Evolutionary conservation across 2,888 invertebrate species (phyloP).

Genomic region (Platycheirus rosarum): DNA sequence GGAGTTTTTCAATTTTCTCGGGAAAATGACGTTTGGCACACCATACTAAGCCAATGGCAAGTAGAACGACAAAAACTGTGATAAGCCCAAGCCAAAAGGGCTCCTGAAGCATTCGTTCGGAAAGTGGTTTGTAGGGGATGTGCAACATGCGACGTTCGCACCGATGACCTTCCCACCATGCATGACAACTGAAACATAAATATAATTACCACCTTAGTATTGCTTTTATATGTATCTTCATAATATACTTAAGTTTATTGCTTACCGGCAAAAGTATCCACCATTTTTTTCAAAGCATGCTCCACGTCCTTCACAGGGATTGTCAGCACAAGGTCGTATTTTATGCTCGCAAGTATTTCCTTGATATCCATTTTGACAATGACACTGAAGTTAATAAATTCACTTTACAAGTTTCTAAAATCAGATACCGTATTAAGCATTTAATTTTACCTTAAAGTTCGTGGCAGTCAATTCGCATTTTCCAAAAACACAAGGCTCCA

Average conservation of each 20-base stretch:
- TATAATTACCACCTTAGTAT: no score
- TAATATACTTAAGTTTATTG: not conserved
- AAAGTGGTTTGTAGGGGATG: constrained; percentile 88
- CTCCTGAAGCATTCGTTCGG: constrained; percentile 92
- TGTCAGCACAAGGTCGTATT: constrained; percentile 87
- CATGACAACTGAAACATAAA: constrained; percentile 85
- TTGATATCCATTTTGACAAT: constrained; percentile 87
- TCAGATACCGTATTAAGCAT: no score
- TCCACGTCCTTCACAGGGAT: constrained; percentile 90
- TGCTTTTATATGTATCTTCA: constrained; percentile 21
- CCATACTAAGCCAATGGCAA: constrained; percentile 91
- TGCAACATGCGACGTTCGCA: constrained; percentile 88
- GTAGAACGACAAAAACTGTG: constrained; percentile 91
- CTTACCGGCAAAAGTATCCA: constrained; percentile 86
- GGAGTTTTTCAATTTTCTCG: constrained; percentile 91
- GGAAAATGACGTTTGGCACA: constrained; percentile 93
- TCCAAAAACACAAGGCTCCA: constrained; percentile 85
- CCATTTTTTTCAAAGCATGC: constrained; percentile 88
- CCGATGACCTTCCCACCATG: constrained; percentile 88
- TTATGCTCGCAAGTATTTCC: constrained; percentile 88
- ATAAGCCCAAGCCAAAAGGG: constrained; percentile 95
- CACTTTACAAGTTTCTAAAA: no score
- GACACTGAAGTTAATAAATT: constrained; percentile 83
- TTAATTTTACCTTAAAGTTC: constrained; percentile 79
- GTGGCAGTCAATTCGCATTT: constrained; percentile 82